Base-by-base conservation (phyloP, 2,888 invertebrate species). In the Cotesia congregata region DNA sequence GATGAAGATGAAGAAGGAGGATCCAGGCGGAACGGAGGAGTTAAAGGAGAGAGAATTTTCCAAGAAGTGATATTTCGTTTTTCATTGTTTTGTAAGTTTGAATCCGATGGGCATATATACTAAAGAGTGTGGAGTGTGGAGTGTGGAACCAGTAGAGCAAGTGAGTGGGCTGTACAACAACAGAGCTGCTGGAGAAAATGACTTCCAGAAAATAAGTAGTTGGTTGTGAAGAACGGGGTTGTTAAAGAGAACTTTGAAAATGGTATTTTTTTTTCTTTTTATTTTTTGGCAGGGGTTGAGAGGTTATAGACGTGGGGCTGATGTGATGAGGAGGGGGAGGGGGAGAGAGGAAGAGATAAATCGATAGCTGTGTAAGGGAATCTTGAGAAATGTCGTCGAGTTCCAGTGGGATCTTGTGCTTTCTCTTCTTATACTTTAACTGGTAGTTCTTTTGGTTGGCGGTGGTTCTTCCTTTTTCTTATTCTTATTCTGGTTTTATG, bases 281-380 rank as follows among this genome's bases (percentile, higher is more conserved):
- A 74, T 70, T 50, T 50, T 50, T 50, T 50, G 50, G 50, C 50
- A 50, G 50, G 50, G 77, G 77, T 77, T 76, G 78, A 77, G 80
- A 78, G 79, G 79, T 76, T 77, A 79, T 76, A 72, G 69, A 38
- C 62, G 6, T 60, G 70, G 60, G 69, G 65, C 72, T 60, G 65
- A n/a, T 17, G 7, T 60, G 65, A n/a, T 17, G 7, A 69, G 64
- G 59, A 59, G 71, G 39, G 40, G 3, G 30, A 30, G 30, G 6
- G 64, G 68, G 40, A 59, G 71, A 20, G 40, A 70, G 62, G 73
- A 68, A 65, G 64, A 62, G 74, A 69, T 76, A 78, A 80, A 80
- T 80, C 80, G 81, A 80, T 81, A 80, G 76, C 73, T 72, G 69
- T 74, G 74, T 77, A 74, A 79, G 77, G 80, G 78, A 80, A 82